These are phyloP conservation scores for Chelonus insularis DNA, from an alignment of 1,140 invertebrate genomes.

Conservation along the genomic window DNA sequence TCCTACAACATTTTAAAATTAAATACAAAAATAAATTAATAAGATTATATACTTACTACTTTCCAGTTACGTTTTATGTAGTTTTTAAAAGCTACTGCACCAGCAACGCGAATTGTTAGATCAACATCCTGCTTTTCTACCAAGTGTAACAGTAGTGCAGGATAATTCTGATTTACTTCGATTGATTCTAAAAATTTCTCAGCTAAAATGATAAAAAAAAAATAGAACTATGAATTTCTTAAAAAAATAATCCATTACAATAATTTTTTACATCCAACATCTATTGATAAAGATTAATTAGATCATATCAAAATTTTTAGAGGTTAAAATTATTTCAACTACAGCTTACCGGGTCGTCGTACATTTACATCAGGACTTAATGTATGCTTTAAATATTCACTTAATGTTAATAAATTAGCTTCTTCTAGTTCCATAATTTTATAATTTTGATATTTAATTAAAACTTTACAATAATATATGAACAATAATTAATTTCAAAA, in stretches of 20 bases:
- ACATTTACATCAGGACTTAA: slow-evolving; percentile 81
- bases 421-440: slow-evolving; percentile 80
- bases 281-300: too few species aligned
- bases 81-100: slow-evolving; percentile 95
- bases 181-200: slow-evolving; percentile 91
- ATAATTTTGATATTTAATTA: too few species aligned
- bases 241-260: background rate
- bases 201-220: slow-evolving; percentile 68
- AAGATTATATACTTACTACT: slow-evolving; percentile 66
- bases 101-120: slow-evolving; percentile 81
- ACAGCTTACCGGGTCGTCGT: slow-evolving; percentile 81
- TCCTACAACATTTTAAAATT: background rate
- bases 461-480: too few species aligned
- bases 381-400: slow-evolving; percentile 84
- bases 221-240: slow-evolving; percentile 7
- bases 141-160: slow-evolving; percentile 81
- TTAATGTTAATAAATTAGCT: slow-evolving; percentile 77
- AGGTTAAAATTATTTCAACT: too few species aligned
- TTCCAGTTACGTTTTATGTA: slow-evolving; percentile 95
- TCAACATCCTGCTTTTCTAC: slow-evolving; percentile 80
- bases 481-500: too few species aligned
- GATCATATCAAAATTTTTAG: slow-evolving; percentile 1
- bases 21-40: slow-evolving; percentile 1
- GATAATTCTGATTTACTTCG: slow-evolving; percentile 89
- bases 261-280: background rate